phyloP scores from a whole-genome alignment of 2,113 vertebrate species.

The Paracanthobrama guichenoti region DNA sequence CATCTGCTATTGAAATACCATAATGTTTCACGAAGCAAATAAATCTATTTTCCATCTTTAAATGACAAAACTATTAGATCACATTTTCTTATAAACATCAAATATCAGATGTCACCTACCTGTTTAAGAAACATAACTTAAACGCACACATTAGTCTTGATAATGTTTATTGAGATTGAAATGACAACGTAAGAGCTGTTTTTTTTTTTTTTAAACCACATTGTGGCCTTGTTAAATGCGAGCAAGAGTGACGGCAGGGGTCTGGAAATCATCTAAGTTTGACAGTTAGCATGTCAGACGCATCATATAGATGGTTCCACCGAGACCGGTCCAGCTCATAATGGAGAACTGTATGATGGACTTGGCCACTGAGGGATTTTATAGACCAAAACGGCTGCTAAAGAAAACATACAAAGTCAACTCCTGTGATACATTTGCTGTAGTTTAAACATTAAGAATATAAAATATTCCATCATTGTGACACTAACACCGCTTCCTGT shows the following conservation, averaged over 20 bases:
- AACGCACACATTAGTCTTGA: neutral
- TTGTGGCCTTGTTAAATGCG: constrained; percentile 2
- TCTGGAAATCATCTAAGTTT: constrained; percentile 65
- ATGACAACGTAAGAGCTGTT: neutral
- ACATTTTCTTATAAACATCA: neutral
- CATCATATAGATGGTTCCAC: constrained; percentile 64
- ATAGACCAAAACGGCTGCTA: constrained; percentile 64
- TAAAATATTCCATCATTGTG: neutral
- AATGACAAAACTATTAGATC: neutral
- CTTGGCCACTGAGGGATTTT: constrained; percentile 53
- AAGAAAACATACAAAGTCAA: constrained; percentile 21
- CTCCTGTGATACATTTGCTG: neutral
- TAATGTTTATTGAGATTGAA: constrained; percentile 14
- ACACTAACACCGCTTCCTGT: neutral
- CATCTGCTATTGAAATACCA: neutral
- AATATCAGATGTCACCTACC: neutral
- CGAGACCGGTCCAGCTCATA: constrained; percentile 72
- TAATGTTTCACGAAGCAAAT: neutral
- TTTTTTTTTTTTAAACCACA: neutral
- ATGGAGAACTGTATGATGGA: constrained; percentile 70
- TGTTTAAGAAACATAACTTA: neutral
- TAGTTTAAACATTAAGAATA: constrained; percentile 12
- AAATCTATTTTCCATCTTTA: neutral
- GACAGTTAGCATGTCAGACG: constrained; percentile 64
- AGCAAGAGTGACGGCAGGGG: neutral